Evolutionary conservation across 2,888 invertebrate species (phyloP).

Genomic region (Tillus elongatus): DNA sequence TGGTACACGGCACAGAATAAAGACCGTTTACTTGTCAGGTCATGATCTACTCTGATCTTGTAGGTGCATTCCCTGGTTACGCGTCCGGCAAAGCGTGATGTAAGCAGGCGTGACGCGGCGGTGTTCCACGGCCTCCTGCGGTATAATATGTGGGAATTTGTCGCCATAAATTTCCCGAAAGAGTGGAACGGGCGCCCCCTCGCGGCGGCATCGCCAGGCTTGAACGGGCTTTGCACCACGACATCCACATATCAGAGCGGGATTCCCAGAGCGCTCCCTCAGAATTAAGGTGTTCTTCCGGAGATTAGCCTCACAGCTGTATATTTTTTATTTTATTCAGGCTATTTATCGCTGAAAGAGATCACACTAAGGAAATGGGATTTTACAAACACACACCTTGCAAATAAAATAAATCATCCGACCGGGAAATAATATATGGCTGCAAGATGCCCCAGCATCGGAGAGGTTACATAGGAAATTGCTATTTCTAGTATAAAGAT

Average conservation of each 20-base stretch:
- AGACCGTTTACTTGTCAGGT: no score
- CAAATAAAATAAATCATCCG: conserved; percentile 5
- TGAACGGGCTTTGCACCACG: conserved; percentile 28
- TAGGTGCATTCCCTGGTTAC: no score
- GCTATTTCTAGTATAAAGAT: no score
- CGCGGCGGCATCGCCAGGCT: no score
- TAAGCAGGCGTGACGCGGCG: conserved; percentile 18
- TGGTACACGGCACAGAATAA: no score
- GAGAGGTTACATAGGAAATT: no score
- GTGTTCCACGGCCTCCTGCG: conserved; percentile 23
- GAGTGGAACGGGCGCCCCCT: conserved; percentile 27
- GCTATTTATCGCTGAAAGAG: conserved; percentile 29
- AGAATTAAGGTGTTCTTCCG: conserved; percentile 39
- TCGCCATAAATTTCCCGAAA: conserved; percentile 40
- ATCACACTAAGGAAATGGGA: conserved; percentile 26
- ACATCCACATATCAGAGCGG: conserved; percentile 37
- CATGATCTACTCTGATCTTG: no score
- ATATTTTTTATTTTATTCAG: conserved; percentile 34
- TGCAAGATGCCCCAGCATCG: no score
- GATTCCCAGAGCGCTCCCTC: conserved; percentile 29
- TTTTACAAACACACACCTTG: conserved; percentile 13
- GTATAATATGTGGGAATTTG: conserved; percentile 41
- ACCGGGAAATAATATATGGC: neutral
- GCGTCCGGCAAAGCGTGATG: conserved; percentile 12
- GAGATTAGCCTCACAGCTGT: conserved; percentile 35